Percentiles rank a stretch among this genome's conserved stretches.
Conservation (phyloP, 2,113 vertebrate genomes). For the Crotalus tigris region DNA sequence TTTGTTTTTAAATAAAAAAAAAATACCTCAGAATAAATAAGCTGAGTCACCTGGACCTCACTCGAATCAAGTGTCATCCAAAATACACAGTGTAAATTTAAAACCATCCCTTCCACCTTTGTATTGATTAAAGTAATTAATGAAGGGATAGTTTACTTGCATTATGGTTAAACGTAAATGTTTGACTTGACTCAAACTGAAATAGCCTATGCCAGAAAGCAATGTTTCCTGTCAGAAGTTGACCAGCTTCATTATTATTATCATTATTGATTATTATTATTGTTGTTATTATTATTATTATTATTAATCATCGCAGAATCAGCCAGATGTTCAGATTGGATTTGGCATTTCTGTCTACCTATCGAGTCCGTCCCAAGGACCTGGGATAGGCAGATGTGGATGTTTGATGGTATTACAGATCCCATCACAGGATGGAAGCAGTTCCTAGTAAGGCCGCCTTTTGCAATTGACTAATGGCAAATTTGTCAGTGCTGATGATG, state of each 20-base stretch:
- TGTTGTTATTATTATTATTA: no score
- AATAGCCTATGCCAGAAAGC: not conserved
- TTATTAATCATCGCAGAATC: no score
- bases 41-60: not conserved
- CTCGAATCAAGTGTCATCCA: not conserved
- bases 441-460: no score
- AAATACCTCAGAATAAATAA: not conserved
- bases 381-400: no score
- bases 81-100: not conserved
- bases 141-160: not conserved
- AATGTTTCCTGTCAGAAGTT: not conserved
- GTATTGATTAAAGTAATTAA: not conserved
- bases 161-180: not conserved
- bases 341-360: no score
- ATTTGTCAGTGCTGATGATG: no score
- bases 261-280: no score
- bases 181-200: not conserved
- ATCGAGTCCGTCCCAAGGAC: no score
- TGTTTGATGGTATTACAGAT: no score
- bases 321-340: no score
- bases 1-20: not conserved
- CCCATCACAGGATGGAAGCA: no score
- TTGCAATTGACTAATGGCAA: no score
- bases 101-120: not conserved
- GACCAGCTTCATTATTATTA: not conserved